phyloP scores from a whole-genome alignment of 2,113 vertebrate genomes.

The Synchiropus splendidus region DNA sequence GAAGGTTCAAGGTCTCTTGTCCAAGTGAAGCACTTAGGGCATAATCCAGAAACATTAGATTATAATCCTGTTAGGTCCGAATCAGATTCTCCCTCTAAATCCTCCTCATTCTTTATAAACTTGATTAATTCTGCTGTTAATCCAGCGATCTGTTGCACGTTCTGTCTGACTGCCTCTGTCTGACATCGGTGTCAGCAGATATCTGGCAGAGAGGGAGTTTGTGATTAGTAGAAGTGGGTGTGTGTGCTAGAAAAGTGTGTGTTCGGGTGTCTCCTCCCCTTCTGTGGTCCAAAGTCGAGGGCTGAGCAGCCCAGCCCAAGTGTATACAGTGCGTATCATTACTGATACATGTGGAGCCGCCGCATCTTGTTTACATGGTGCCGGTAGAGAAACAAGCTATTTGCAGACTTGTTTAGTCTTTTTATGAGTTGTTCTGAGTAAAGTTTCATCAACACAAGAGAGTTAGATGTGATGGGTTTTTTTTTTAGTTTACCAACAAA shows the following conservation, averaged over 20 bases:
- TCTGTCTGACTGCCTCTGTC: conserved; percentile 25
- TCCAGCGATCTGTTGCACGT: conserved; percentile 36
- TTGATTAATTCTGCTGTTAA: conserved; percentile 20
- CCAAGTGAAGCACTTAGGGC: not conserved
- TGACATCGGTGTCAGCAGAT: conserved; percentile 36
- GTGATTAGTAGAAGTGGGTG: conserved; percentile 53
- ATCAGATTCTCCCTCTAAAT: conserved; percentile 16
- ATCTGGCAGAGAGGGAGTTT: conserved; percentile 34
- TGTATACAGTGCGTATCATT: conserved; percentile 5
- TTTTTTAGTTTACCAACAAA: no score
- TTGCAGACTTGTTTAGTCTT: no score
- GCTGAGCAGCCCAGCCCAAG: conserved; percentile 1
- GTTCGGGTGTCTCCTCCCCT: conserved; percentile 35
- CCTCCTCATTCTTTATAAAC: conserved; percentile 3
- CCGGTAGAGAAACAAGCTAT: no score
- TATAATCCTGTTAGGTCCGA: conserved; percentile 15
- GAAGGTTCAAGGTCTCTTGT: conserved; percentile 9
- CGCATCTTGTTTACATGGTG: no score
- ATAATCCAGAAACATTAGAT: conserved; percentile 24
- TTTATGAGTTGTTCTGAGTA: no score
- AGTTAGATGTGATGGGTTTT: no score
- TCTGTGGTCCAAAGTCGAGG: conserved; percentile 12
- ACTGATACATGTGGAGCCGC: conserved; percentile 1
- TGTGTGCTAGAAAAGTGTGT: conserved; percentile 29
- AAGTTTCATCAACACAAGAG: no score